Percentiles rank a stretch among this genome's conserved stretches.
Evolutionary conservation across 2,888 invertebrate genomes (phyloP).

Genomic region (Melinaea marsaeus): DNA sequence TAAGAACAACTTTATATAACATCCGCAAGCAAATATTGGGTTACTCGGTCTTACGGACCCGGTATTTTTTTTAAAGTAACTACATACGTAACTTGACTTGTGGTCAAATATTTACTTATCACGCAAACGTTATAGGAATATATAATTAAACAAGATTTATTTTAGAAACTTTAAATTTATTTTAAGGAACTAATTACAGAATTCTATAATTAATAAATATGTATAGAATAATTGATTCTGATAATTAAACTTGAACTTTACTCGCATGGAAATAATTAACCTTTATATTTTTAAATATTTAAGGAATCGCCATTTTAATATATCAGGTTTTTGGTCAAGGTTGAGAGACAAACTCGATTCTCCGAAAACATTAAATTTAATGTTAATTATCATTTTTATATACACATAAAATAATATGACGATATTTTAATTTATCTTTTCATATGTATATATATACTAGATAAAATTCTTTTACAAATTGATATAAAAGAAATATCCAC

Average conservation of each 20-base stretch:
- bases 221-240: neutral
- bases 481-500: constrained; percentile 19
- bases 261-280: neutral
- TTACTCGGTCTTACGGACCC: constrained; percentile 38
- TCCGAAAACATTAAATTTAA: constrained; percentile 15
- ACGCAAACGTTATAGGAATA: constrained; percentile 18
- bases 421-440: neutral
- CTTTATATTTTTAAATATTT: constrained; percentile 6
- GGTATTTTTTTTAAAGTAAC: constrained; percentile 29
- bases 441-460: neutral
- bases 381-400: constrained; percentile 10
- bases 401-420: too few species aligned
- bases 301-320: constrained; percentile 18
- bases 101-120: constrained; percentile 24
- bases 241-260: constrained; percentile 3
- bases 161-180: too few species aligned
- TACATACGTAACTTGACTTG: constrained; percentile 17
- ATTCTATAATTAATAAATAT: neutral
- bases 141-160: too few species aligned
- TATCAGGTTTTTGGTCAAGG: constrained; percentile 28
- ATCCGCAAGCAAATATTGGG: constrained; percentile 37
- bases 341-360: constrained; percentile 18
- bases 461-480: neutral
- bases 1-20: constrained; percentile 44
- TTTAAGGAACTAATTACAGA: too few species aligned